phyloP scores from a whole-genome alignment of 2,113 vertebrate genomes.

The Platysteira castanea region DNA sequence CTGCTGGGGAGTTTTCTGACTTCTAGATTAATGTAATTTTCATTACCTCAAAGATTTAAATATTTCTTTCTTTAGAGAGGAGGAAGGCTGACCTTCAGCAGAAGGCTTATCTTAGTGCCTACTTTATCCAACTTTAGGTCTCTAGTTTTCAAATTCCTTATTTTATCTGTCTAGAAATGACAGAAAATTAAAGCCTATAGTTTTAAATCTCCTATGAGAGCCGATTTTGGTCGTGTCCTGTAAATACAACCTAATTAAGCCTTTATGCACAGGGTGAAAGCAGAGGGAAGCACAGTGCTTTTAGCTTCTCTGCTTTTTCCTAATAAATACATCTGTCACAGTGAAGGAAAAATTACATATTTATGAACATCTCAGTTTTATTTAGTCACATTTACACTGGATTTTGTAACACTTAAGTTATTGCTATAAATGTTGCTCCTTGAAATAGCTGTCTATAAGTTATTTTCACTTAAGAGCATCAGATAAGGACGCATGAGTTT shows the following conservation, averaged over 20 bases:
- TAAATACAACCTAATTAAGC: not conserved
- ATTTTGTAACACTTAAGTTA: not conserved
- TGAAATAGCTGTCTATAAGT: not conserved
- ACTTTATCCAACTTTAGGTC: not conserved
- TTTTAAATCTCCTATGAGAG: not conserved
- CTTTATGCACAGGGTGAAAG: not conserved
- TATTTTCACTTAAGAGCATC: not conserved
- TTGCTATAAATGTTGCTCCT: not conserved
- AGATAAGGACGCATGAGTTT: not conserved
- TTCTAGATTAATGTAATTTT: not conserved
- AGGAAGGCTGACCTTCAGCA: not conserved
- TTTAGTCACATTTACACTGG: conserved; percentile 9
- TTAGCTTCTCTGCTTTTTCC: not conserved
- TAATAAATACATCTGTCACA: not conserved
- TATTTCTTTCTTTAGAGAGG: not conserved
- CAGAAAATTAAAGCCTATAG: not conserved
- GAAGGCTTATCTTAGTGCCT: not conserved
- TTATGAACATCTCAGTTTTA: not conserved
- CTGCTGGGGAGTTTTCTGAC: not conserved
- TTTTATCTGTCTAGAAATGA: not conserved
- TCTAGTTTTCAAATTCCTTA: not conserved
- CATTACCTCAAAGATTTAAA: not conserved
- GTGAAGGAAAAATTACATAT: not conserved
- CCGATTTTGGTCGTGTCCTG: not conserved
- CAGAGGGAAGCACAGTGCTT: not conserved